A percentile compares a stretch with the other conserved stretches of the same genome.
These are phyloP conservation scores for Muscidifurax raptorellus DNA, from an alignment of 1,140 invertebrate genomes.

Conservation along the genomic window DNA sequence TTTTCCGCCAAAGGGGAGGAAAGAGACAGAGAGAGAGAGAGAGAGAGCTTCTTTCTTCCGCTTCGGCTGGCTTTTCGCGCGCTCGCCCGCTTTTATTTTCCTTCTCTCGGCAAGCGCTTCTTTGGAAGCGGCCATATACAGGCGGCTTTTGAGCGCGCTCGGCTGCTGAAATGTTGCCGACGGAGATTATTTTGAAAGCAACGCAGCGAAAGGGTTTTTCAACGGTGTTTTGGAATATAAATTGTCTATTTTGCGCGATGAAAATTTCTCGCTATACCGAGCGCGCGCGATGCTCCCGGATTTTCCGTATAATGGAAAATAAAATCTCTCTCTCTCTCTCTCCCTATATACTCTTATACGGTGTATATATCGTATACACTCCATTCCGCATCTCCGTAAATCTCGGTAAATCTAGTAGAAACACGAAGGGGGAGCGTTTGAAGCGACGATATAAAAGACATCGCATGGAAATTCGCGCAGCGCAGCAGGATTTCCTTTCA, in stretches of 20 bases:
- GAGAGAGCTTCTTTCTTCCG: slow-evolving; percentile 50
- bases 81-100: slow-evolving; percentile 48
- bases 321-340: background rate
- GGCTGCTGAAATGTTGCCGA: no score
- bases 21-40: background rate
- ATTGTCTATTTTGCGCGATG: no score
- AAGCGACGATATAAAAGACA: slow-evolving; percentile 46
- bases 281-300: no score
- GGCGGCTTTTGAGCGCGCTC: no score
- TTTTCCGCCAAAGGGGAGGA: slow-evolving; percentile 9
- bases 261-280: no score
- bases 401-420: slow-evolving; percentile 51
- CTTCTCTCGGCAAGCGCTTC: slow-evolving; percentile 26
- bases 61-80: slow-evolving; percentile 51
- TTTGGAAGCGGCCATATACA: background rate
- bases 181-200: no score
- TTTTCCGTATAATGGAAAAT: background rate
- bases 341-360: background rate
- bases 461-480: slow-evolving; percentile 47
- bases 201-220: no score
- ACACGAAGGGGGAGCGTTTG: slow-evolving; percentile 41
- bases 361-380: background rate
- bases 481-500: slow-evolving; percentile 46
- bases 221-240: no score
- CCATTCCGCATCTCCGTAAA: slow-evolving; percentile 25